Evolutionary conservation across 2,113 vertebrate species (phyloP).

Genomic region (Panthera tigris): DNA sequence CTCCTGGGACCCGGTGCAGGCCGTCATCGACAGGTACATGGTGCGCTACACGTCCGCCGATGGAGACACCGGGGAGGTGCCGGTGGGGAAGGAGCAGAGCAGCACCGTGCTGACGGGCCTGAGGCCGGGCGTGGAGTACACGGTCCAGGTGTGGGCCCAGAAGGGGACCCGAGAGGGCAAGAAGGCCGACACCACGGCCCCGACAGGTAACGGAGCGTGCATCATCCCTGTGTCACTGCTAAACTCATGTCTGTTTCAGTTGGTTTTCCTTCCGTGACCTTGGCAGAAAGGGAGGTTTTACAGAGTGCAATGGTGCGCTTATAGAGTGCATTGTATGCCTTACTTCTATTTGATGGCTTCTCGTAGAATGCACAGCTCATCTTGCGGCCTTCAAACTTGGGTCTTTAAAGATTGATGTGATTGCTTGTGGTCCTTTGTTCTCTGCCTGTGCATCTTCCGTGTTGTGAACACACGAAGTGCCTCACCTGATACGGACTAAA

Average conservation of each 20-base stretch:
- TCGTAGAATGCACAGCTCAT: background rate
- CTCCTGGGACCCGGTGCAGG: conserved; percentile 86
- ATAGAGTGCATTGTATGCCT: background rate
- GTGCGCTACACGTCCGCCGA: conserved; percentile 86
- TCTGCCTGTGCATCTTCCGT: background rate
- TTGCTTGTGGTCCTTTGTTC: background rate
- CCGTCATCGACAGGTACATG: conserved; percentile 86
- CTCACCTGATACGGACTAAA: background rate
- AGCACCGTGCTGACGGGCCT: conserved; percentile 80
- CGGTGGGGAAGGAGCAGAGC: conserved; percentile 80
- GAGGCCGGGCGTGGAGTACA: conserved; percentile 86
- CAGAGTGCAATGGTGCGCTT: background rate
- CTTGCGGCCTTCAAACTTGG: background rate
- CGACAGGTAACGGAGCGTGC: conserved; percentile 83
- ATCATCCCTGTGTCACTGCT: background rate
- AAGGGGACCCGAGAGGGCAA: conserved; percentile 83
- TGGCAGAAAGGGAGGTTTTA: background rate
- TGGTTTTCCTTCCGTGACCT: background rate
- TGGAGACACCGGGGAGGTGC: conserved; percentile 83
- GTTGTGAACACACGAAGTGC: background rate
- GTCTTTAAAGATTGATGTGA: background rate
- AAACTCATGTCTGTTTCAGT: background rate
- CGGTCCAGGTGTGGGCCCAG: conserved; percentile 85
- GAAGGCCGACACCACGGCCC: conserved; percentile 81
- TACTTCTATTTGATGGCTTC: background rate